Conservation (phyloP, 2,888 invertebrate species). For the Limnephilus auricula region DNA sequence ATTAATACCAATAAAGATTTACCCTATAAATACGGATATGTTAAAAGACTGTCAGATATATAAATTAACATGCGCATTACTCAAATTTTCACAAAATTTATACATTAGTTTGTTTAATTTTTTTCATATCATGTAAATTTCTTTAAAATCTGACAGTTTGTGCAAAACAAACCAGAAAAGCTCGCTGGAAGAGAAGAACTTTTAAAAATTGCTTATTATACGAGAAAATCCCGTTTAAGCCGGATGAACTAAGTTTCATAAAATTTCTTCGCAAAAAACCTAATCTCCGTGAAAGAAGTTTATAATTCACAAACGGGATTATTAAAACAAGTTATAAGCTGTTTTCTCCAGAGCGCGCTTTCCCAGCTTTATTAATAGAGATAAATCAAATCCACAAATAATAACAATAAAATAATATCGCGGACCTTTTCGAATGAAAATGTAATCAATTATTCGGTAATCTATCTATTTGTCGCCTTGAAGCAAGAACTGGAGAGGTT, state of each 20-base stretch:
- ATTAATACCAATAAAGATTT: no score
- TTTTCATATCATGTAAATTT: no score
- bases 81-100: no score
- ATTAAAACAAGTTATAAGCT: background rate
- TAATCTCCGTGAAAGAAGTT: background rate
- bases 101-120: no score
- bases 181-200: background rate
- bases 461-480: slow-evolving; percentile 46
- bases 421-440: background rate
- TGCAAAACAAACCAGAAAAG: background rate
- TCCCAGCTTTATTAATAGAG: background rate
- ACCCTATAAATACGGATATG: no score
- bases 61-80: no score
- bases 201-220: background rate
- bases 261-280: background rate
- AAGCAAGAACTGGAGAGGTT: background rate
- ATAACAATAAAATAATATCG: slow-evolving; percentile 29
- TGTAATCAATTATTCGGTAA: slow-evolving; percentile 43
- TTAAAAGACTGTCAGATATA: no score
- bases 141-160: background rate
- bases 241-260: background rate
- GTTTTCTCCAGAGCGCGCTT: background rate
- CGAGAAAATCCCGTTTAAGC: background rate
- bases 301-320: background rate
- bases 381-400: slow-evolving; percentile 16